These are phyloP conservation scores for Chaetura pelagica DNA, from an alignment of 2,113 vertebrate genomes.

Conservation along the genomic window DNA sequence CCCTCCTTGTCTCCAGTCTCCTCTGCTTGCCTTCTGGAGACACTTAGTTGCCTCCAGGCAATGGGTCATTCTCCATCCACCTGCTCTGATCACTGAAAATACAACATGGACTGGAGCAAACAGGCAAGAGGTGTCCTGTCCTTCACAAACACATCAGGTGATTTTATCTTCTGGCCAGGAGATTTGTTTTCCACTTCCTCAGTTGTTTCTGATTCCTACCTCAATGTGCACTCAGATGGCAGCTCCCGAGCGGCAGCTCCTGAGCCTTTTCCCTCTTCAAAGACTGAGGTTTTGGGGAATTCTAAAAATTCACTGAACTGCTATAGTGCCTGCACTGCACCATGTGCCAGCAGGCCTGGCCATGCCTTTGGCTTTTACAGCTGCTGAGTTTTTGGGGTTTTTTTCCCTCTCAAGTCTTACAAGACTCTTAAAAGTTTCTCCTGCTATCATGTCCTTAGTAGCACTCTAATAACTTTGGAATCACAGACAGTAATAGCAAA, in stretches of 20 bases:
- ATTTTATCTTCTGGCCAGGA: not conserved
- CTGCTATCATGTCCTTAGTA: slow-evolving; percentile 10
- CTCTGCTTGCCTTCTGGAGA: not conserved
- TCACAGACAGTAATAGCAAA: slow-evolving; percentile 1
- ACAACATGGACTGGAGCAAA: not conserved
- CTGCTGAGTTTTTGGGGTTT: not conserved
- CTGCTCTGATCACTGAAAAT: not conserved
- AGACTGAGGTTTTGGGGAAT: not conserved
- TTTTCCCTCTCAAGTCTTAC: not conserved
- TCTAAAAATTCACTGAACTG: not conserved
- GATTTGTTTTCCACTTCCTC: not conserved
- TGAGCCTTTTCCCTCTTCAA: not conserved
- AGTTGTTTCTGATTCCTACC: not conserved
- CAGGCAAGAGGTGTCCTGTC: not conserved
- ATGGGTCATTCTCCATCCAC: not conserved
- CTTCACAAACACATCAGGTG: not conserved
- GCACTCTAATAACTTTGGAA: not conserved
- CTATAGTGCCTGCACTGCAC: not conserved
- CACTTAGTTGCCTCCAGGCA: not conserved
- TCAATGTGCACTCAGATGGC: not conserved
- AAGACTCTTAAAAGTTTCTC: not conserved
- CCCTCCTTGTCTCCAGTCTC: not conserved
- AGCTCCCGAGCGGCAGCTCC: not conserved
- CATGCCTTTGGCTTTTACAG: not conserved
- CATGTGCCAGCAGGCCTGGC: not conserved